These are phyloP conservation scores for Telmatherina bonti DNA, from an alignment of 2,797 vertebrate genomes.

Conservation along the genomic window DNA sequence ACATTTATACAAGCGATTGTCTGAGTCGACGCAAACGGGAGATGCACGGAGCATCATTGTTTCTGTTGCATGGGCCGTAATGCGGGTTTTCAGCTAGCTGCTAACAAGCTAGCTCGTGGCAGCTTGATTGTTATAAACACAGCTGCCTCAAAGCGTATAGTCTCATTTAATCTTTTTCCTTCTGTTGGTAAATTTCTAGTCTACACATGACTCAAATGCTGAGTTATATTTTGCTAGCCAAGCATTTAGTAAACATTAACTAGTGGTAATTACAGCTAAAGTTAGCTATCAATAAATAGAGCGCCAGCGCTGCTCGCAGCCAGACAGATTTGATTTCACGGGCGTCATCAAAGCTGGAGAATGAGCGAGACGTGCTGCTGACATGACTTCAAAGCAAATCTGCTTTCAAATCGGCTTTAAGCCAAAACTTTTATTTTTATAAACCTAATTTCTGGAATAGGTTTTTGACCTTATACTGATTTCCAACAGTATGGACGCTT, in stretches of 20 bases:
- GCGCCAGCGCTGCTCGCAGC: slow-evolving; percentile 66
- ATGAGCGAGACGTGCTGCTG: slow-evolving; percentile 40
- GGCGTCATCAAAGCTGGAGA: slow-evolving; percentile 77
- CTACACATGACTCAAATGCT: background rate
- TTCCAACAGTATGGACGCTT: accelerated
- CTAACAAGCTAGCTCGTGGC: slow-evolving; percentile 74
- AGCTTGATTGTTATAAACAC: slow-evolving; percentile 75
- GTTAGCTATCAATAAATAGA: slow-evolving; percentile 77
- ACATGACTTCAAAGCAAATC: slow-evolving; percentile 14
- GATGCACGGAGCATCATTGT: slow-evolving; percentile 85
- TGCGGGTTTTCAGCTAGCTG: slow-evolving; percentile 75
- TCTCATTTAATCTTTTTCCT: slow-evolving; percentile 24
- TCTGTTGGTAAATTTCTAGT: background rate
- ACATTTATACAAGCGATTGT: slow-evolving; percentile 49
- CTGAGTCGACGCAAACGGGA: slow-evolving; percentile 63
- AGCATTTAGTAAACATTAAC: slow-evolving; percentile 24
- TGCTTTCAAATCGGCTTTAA: background rate
- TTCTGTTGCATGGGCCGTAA: slow-evolving; percentile 81
- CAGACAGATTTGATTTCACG: slow-evolving; percentile 78
- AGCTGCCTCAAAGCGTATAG: slow-evolving; percentile 22
- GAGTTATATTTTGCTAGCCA: slow-evolving; percentile 6
- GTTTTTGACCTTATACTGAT: accelerated
- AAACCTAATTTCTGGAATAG: background rate
- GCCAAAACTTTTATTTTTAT: background rate
- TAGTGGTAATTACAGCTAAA: slow-evolving; percentile 58